Evolutionary conservation across 2,888 invertebrate species (phyloP), one percentile per base, ranked within the genome.

Genomic region (Mimumesa dahlbomi): DNA sequence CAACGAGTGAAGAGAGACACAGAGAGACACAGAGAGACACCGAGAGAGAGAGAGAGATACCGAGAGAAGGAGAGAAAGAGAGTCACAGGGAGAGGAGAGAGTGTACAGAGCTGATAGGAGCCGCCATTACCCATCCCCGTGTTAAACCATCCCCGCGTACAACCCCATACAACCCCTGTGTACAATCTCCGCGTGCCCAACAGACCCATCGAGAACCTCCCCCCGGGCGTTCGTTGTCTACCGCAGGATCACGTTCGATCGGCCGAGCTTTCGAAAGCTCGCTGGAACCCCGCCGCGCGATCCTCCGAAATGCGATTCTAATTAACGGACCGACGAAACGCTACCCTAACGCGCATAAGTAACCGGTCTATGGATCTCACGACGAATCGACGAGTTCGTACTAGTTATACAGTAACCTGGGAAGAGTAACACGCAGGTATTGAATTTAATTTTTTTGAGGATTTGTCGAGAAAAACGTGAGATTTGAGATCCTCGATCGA

Each of bases 61-160:
- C 18, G 19, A 31, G 46, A 38, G 25, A 34, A 31, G 48, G 36
- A 46, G 40, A 52, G 46, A 72, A 84, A 78, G 81, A 46, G 16
- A 38, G 31, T 53, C 18, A 16, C 22, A 49, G 43, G 25, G 40
- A 31, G 48, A 40, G 50, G 40, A 52, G 46, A 72, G 84, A 78
- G 81, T 82, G 84, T 79, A 81, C 82, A 69, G 79, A 79, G 77
- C 84, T 82, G 84, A 83, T 83, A 83, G 78, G 77, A 72, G 61
- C 78, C 53, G 63, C 77, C 73, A 81, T 81, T 81, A 78, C 77
- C 77, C 75, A 72, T 52, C 73, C 77, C 69, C 58, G 29, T 49
- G 64, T 46, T 38, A 54, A 9, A 54, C 42, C 63, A 52, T 48
- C 69, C 78, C 72, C 66, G 57, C 48, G 56, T 74, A 72, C 79